phyloP scores from a whole-genome alignment of 2,888 invertebrate species.

The Xanthia togata region DNA sequence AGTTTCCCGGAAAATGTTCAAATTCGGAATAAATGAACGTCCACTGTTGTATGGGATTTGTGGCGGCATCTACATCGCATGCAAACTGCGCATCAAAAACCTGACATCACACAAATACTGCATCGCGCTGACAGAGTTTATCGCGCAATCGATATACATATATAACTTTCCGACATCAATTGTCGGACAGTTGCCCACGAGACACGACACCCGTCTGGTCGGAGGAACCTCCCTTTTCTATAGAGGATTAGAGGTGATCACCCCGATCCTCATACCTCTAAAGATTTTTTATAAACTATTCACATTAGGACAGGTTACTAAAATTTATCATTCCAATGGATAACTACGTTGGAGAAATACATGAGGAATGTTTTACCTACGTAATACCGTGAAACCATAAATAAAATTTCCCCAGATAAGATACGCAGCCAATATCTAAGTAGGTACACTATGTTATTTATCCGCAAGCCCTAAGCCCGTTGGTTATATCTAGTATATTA shows the following conservation, averaged over 20 bases:
- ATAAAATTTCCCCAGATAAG: conserved; percentile 10
- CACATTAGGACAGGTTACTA: background rate
- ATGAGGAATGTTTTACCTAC: background rate
- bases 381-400: background rate
- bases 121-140: too few species aligned
- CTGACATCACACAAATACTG: too few species aligned
- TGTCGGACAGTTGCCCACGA: too few species aligned
- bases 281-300: background rate
- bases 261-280: too few species aligned
- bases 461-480: background rate
- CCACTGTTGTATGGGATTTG: background rate
- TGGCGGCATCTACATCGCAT: too few species aligned
- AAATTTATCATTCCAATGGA: background rate
- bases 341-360: background rate
- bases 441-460: conserved; percentile 1
- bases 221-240: too few species aligned
- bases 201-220: too few species aligned
- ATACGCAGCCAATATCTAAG: conserved; percentile 2
- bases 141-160: too few species aligned
- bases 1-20: background rate
- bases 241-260: too few species aligned
- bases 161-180: too few species aligned
- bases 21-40: background rate
- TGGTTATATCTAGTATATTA: background rate
- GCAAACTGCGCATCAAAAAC: too few species aligned